phyloP scores from a whole-genome alignment of 2,888 invertebrate species.

The Neoscelio sp. region DNA sequence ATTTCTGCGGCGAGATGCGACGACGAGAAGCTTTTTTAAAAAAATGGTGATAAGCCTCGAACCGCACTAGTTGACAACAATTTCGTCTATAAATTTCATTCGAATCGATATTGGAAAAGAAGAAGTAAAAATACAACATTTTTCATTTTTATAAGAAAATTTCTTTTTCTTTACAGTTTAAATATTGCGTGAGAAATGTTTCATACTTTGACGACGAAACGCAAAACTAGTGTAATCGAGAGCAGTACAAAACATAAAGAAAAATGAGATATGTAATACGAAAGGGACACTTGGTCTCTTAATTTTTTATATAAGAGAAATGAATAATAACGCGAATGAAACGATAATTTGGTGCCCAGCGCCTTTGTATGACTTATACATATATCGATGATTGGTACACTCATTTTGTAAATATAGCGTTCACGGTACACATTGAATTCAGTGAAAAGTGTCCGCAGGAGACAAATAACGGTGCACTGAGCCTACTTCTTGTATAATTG shows the following conservation, averaged over 20 bases:
- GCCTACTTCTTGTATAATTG: conserved; percentile 74
- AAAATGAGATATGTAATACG: conserved; percentile 70
- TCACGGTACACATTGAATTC: conserved; percentile 48
- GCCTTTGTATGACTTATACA: conserved; percentile 16
- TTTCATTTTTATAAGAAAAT: too few relatives aligned
- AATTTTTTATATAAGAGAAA: conserved; percentile 77
- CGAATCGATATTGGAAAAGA: too few relatives aligned
- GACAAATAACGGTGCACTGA: conserved; percentile 63
- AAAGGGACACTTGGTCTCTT: conserved; percentile 78
- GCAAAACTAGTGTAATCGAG: conserved; percentile 65
- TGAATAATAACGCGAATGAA: conserved; percentile 52
- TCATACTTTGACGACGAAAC: conserved; percentile 30
- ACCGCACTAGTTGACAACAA: conserved; percentile 11
- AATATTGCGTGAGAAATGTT: background rate
- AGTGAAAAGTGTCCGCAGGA: conserved; percentile 17
- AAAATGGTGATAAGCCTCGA: background rate
- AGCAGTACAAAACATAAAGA: conserved; percentile 78
- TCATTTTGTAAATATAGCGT: conserved; percentile 58
- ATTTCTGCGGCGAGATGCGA: conserved; percentile 20
- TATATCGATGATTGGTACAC: conserved; percentile 24
- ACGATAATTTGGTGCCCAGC: conserved; percentile 28
- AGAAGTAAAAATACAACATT: too few relatives aligned
- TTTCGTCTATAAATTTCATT: too few relatives aligned
- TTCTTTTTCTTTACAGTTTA: background rate
- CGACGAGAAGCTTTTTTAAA: background rate